Evolutionary conservation across 2,113 vertebrate species (phyloP), one percentile per base, ranked within the genome.

Genomic region (Hucho hucho): DNA sequence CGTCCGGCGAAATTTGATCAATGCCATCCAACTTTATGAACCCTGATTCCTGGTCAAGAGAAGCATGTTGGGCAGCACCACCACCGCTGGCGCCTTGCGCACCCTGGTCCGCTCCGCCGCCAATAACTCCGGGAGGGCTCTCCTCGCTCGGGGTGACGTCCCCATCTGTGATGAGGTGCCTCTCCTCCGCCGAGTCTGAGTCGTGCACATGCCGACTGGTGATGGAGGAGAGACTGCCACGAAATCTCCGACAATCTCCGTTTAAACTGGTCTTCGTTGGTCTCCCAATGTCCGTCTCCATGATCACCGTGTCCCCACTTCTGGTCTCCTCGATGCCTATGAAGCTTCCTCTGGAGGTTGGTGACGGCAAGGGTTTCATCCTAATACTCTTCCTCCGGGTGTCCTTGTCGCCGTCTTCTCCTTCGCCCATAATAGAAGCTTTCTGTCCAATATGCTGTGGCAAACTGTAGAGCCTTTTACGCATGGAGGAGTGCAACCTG

Each of bases 401-500:
- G 93, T 98, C 97, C 91, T 94, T 94, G 93, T 95, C 95, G 53
- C 92, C 89, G 88, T 94, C 93, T 90, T 94, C 93, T 71, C 95
- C 97, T 89, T 96, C 96, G 79, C 96, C 95, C 95, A 98, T 97
- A 87, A 96, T 95, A 76, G 95, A 95, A 76, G 96, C 92, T 92
- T 95, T 97, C 89, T 95, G 93, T 89, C 94, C 96, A 87, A 96
- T 95, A 92, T 97, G 96, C 92, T 96, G 97, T 90, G 98, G 98
- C 87, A 99, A 95, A 93, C 98, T 99, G 93, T 98, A 98, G 77
- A 99, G 95, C 91, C 98, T 95, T 94, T 97, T 97, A 94, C 98
- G 96, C 97, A 98, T 98, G 91, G 97, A 97, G 83, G 96, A 95
- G 88, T 95, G 95, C 89, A 97, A 90, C 93, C 95, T 95, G 93